Evolutionary conservation across 1,140 invertebrate genomes (phyloP), one percentile per base, ranked within the genome.

Genomic region (Drosophila truncata): DNA sequence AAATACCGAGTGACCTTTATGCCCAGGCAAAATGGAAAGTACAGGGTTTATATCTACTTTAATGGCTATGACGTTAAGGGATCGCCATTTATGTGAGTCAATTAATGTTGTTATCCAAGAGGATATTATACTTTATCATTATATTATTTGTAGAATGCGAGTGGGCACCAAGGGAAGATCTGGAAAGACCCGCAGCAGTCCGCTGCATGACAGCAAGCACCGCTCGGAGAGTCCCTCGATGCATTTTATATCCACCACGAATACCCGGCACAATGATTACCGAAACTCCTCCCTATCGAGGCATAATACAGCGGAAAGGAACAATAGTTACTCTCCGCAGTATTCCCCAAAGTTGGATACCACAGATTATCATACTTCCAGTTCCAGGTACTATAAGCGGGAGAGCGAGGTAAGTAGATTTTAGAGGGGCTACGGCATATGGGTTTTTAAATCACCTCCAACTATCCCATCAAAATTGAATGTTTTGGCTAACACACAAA

Each of bases 51-150:
- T 91, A 95, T 99, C 16, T 98, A 98, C 84, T 99, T 99, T 92
- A 99, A 99, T 93, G 97, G 97, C 6, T 96, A 97, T 77, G 98
- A 99, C 88, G 97, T 99, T n/a, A 97, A 97, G 94, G 98, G 98
- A 93, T 96, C 95, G 14, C 96, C 96, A 3, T 97, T 97, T 80
- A 96, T 96, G 83, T 86, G n/a, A n/a, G n/a, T n/a, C n/a, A n/a
- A n/a, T n/a, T n/a, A n/a, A n/a, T n/a, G n/a, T n/a, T n/a, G n/a
- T n/a, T n/a, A n/a, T n/a, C n/a, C n/a, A n/a, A n/a, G n/a, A n/a
- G n/a, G n/a, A n/a, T n/a, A n/a, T n/a, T n/a, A 33, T 49, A 47
- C 8, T 29, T 29, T 39, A 47, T 10, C 9, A 0, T 2, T 4
- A 8, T 35, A 25, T 5, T 2, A 0, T 27, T 16, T 44, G 0